A percentile compares a stretch with the other conserved stretches of the same genome.
Conservation (phyloP, 2,113 vertebrate genomes). For the Chelonoidis abingdonii region DNA sequence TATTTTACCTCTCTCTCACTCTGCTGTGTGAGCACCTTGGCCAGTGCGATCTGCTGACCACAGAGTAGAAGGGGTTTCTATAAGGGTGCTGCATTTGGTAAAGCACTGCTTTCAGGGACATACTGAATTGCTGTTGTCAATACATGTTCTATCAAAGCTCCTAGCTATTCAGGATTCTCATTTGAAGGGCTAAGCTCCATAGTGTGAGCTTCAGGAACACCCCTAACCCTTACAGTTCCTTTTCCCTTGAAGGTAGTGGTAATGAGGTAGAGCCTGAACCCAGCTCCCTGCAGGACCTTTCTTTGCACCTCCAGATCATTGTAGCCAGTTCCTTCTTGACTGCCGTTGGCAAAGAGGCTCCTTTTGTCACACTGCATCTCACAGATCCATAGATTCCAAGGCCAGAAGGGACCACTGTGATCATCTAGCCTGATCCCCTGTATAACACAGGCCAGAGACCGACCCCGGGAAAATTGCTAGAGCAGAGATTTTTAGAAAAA, state of each 20-base stretch:
- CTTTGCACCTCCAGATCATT: neutral
- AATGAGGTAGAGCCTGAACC: neutral
- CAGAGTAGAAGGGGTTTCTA: neutral
- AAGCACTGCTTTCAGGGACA: neutral
- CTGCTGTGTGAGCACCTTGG: neutral
- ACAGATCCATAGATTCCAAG: neutral
- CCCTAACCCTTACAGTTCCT: neutral
- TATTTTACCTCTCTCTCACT: neutral
- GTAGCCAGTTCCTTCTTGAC: neutral
- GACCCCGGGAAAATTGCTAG: neutral
- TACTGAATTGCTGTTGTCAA: neutral
- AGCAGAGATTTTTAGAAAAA: neutral
- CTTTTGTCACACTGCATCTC: neutral
- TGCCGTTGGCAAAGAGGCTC: neutral
- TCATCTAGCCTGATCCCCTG: neutral
- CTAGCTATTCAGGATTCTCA: rapidly evolving
- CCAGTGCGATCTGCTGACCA: neutral
- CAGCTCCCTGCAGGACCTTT: neutral
- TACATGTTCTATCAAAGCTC: neutral
- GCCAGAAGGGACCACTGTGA: neutral
- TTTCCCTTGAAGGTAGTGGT: neutral
- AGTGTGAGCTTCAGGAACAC: neutral
- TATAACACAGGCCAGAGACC: neutral
- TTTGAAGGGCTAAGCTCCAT: neutral
- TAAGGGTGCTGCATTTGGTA: neutral